Conservation (phyloP, 2,797 vertebrate species). For the Eupleurogrammus muticus region DNA sequence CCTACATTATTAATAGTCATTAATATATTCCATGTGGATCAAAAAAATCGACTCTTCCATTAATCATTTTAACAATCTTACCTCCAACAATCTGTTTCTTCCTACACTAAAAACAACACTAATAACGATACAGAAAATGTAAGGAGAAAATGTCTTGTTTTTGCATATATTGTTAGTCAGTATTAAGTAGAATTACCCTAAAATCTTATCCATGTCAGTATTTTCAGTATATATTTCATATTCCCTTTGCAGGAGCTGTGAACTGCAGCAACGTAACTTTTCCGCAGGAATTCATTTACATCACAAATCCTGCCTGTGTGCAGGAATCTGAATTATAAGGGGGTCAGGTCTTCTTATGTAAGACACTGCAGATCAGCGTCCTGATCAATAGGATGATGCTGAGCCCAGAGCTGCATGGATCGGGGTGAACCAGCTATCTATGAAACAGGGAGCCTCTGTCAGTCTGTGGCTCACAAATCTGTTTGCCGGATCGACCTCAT, state of each 20-base stretch:
- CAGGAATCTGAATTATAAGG: constrained; percentile 36
- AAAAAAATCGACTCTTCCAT: not conserved
- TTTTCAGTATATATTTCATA: not conserved
- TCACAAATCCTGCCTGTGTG: constrained; percentile 4
- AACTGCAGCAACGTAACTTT: not conserved
- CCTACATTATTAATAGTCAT: too few relatives aligned
- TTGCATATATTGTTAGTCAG: too few relatives aligned
- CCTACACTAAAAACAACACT: not conserved
- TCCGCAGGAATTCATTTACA: not conserved
- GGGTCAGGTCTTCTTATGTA: constrained; percentile 36
- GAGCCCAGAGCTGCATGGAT: constrained; percentile 32
- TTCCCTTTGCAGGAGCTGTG: not conserved
- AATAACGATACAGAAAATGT: not conserved
- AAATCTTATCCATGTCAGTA: too few relatives aligned
- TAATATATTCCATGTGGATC: too few relatives aligned
- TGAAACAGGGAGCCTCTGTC: too few relatives aligned
- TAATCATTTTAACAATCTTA: not conserved
- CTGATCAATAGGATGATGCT: constrained; percentile 40
- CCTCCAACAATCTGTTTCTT: too few relatives aligned
- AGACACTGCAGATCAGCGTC: constrained; percentile 53
- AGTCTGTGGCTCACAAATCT: too few relatives aligned
- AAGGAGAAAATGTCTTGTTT: too few relatives aligned
- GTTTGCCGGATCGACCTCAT: too few relatives aligned
- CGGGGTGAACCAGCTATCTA: too few relatives aligned
- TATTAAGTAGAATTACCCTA: too few relatives aligned